Conservation (phyloP, 2,888 invertebrate species). For the Chymomyza amoena region DNA sequence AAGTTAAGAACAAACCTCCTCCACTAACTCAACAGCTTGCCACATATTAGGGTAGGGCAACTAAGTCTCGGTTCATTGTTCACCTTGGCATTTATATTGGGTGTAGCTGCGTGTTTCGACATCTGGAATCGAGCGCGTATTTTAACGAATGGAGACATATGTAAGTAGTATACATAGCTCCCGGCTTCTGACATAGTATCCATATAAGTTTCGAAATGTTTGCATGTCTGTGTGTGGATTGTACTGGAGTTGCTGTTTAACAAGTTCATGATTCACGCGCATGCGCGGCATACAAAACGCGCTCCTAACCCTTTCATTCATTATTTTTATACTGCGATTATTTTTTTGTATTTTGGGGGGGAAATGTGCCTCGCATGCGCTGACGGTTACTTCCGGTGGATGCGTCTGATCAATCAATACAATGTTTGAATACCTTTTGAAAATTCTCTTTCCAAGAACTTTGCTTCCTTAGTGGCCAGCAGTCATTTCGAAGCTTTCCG, state of each 20-base stretch:
- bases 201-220: not conserved
- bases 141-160: not conserved
- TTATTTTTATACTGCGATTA: not conserved
- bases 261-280: conserved; percentile 27
- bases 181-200: not conserved
- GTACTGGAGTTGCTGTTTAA: conserved; percentile 21
- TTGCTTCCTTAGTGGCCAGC: conserved; percentile 49
- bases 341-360: conserved; percentile 3
- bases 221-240: conserved; percentile 12
- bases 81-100: not conserved
- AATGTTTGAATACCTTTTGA: conserved; percentile 40
- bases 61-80: not conserved
- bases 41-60: not conserved
- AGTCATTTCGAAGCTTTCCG: conserved; percentile 16
- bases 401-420: conserved; percentile 16
- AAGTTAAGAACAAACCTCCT: not conserved
- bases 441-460: conserved; percentile 56
- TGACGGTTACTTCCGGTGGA: conserved; percentile 37
- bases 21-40: not conserved
- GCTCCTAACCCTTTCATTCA: not conserved
- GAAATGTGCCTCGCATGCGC: conserved; percentile 11
- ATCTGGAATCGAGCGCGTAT: not conserved
- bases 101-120: not conserved
- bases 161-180: not conserved
- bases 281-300: conserved; percentile 20